Percentiles rank a stretch among this genome's conserved stretches.
Conservation (phyloP, 2,797 vertebrate species). For the Podarcis siculus region DNA sequence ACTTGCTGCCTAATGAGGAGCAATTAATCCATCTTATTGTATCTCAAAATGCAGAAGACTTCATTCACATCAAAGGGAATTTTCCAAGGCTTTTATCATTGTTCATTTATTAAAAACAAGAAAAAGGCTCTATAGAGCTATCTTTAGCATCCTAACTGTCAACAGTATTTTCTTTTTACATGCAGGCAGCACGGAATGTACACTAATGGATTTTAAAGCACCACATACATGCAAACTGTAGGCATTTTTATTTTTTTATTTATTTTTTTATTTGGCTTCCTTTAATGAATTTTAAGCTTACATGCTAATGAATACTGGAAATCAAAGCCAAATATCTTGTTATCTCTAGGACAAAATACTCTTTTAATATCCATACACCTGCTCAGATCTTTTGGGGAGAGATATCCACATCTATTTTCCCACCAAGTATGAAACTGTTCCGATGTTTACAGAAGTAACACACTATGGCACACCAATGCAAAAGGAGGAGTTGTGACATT, state of each 20-base stretch:
- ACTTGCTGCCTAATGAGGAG: constrained; percentile 86
- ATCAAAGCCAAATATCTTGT: constrained; percentile 12
- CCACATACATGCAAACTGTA: constrained; percentile 51
- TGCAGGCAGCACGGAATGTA: constrained; percentile 45
- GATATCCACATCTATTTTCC: not conserved
- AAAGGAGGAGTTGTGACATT: constrained; percentile 6
- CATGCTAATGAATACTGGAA: constrained; percentile 48
- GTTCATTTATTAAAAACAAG: constrained; percentile 73
- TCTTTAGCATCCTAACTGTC: constrained; percentile 80
- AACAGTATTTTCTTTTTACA: constrained; percentile 70
- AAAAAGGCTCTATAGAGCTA: constrained; percentile 68
- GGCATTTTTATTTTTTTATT: constrained; percentile 60
- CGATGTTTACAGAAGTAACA: not conserved
- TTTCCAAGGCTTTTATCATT: constrained; percentile 82
- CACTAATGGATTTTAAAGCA: constrained; percentile 71
- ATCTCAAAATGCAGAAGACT: constrained; percentile 87
- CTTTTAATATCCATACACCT: constrained; percentile 41
- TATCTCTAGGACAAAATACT: not conserved
- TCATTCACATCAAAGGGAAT: constrained; percentile 89
- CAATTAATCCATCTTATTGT: constrained; percentile 91
- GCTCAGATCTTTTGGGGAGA: constrained; percentile 26
- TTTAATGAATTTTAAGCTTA: constrained; percentile 61
- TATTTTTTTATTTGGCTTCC: constrained; percentile 45
- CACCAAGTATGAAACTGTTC: not conserved
- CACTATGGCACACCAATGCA: constrained; percentile 1